Conservation (phyloP, 2,797 vertebrate species). For the Hydrophis major region DNA sequence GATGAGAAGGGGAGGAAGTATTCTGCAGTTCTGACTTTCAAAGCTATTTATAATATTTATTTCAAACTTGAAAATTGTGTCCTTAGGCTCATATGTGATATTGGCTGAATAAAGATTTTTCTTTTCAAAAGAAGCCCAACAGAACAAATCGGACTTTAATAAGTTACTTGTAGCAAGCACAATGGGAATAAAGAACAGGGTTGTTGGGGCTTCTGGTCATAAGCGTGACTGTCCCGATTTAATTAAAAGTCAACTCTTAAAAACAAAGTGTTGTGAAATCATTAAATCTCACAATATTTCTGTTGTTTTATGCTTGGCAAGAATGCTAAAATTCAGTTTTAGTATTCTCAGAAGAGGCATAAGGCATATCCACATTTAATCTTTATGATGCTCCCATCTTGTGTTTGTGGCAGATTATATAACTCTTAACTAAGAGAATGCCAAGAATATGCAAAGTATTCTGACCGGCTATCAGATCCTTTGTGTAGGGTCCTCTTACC, state of each 20-base stretch:
- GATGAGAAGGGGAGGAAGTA: not conserved
- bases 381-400: not conserved
- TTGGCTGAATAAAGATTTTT: constrained; percentile 3
- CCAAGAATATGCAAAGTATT: not conserved
- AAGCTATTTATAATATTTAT: not conserved
- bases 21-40: not conserved
- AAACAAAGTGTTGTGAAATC: not conserved
- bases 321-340: not conserved
- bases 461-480: not conserved
- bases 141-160: not conserved
- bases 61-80: not conserved
- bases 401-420: not conserved
- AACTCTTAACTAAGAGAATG: not conserved
- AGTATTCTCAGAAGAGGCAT: not conserved
- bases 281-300: not conserved
- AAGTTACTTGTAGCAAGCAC: not conserved
- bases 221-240: not conserved
- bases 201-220: not conserved
- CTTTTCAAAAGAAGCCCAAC: not conserved
- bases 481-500: not conserved
- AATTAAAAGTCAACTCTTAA: not conserved
- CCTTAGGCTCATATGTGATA: not conserved
- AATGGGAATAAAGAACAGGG: not conserved
- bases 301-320: not conserved
- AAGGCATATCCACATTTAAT: not conserved